Conservation (phyloP, 2,888 invertebrate genomes). For the Epinotia bilunana region DNA sequence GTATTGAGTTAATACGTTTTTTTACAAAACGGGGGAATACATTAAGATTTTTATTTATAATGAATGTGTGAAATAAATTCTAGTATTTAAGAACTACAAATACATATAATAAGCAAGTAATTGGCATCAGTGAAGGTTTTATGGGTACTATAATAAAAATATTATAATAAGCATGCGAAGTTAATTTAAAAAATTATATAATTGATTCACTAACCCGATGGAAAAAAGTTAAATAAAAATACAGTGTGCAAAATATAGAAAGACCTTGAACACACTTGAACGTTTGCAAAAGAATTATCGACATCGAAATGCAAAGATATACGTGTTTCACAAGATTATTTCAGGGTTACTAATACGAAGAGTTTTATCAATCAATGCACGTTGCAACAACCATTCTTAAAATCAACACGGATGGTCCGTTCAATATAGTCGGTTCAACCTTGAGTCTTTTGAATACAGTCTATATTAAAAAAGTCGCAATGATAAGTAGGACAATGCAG, state of each 20-base stretch:
- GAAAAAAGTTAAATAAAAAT: neutral
- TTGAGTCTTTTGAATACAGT: conserved; percentile 2
- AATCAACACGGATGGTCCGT: neutral
- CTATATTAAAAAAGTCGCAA: neutral
- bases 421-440: neutral
- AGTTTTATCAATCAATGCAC: conserved; percentile 26
- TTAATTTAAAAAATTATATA: too few relatives aligned
- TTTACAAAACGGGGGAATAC: neutral
- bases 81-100: too few relatives aligned
- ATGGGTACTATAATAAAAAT: too few relatives aligned
- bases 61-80: neutral
- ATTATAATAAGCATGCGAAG: too few relatives aligned
- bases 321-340: conserved; percentile 3
- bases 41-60: too few relatives aligned
- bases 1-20: neutral
- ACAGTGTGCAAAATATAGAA: conserved; percentile 4
- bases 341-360: conserved; percentile 28
- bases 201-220: neutral
- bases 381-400: conserved; percentile 15
- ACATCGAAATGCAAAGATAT: conserved; percentile 6
- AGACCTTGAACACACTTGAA: conserved; percentile 21
- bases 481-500: neutral
- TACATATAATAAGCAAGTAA: too few relatives aligned
- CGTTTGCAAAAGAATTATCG: conserved; percentile 3
- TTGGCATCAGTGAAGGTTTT: too few relatives aligned